These are phyloP conservation scores for Drosophila conformis DNA, from an alignment of 2,888 invertebrate species.

Conservation along the genomic window DNA sequence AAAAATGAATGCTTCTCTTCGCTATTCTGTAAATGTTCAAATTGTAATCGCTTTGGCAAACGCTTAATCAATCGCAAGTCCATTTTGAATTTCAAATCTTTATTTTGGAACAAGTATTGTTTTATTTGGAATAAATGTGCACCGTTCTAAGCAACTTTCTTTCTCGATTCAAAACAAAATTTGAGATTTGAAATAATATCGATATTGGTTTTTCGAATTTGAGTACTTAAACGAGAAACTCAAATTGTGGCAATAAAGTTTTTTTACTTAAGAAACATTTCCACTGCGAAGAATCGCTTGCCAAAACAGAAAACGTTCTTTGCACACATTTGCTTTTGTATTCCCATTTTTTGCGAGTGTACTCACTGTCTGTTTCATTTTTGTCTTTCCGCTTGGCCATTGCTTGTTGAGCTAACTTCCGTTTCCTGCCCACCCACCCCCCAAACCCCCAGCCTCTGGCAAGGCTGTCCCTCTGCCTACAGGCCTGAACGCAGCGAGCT, in stretches of 20 bases:
- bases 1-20: not conserved
- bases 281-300: not conserved
- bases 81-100: no score
- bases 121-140: not conserved
- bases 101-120: not conserved
- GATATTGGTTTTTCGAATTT: not conserved
- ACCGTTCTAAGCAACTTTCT: not conserved
- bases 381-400: conserved; percentile 51
- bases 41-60: not conserved
- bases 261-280: not conserved
- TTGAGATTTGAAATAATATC: not conserved
- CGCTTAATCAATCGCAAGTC: no score
- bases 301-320: not conserved
- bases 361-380: conserved; percentile 29
- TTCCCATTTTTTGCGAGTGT: not conserved
- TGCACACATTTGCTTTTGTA: not conserved
- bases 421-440: conserved; percentile 51
- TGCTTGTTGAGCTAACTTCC: conserved; percentile 72
- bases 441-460: not conserved
- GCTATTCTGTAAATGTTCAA: not conserved
- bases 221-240: not conserved
- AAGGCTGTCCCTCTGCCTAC: conserved; percentile 25
- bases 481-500: conserved; percentile 34
- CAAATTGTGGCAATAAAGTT: not conserved
- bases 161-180: not conserved